A percentile compares a stretch with the other conserved stretches of the same genome.
Conservation (phyloP, 64 coral and sea anemone species). For the Porites australiensis region DNA sequence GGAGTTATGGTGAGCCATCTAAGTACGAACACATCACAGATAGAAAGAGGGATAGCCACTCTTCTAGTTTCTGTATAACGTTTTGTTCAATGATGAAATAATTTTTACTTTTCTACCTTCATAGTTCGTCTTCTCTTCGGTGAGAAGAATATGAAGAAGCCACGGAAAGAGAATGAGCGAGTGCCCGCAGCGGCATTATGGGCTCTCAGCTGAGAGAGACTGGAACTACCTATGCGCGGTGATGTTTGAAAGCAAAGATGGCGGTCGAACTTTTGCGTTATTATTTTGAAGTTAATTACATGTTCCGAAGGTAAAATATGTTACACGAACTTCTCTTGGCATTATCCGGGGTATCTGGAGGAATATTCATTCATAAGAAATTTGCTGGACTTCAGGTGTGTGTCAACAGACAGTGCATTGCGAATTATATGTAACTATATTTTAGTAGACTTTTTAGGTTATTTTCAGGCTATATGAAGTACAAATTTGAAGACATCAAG, state of each 20-base stretch:
- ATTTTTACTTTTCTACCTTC: constrained; percentile 63
- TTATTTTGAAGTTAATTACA: neutral
- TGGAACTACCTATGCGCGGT: constrained; percentile 13
- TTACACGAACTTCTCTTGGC: constrained; percentile 92
- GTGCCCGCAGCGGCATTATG: constrained; percentile 18
- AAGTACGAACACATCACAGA: neutral
- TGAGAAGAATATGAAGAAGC: constrained; percentile 63
- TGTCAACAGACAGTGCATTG: neutral
- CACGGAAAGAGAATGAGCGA: constrained; percentile 35
- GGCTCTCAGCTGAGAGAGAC: constrained; percentile 15
- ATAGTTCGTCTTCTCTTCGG: constrained; percentile 55
- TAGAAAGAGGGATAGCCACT: neutral
- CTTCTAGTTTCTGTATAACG: neutral
- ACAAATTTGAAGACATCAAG: too few relatives aligned
- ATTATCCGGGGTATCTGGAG: constrained; percentile 83
- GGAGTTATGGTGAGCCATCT: neutral
- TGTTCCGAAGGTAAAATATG: constrained; percentile 45
- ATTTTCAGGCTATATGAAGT: too few relatives aligned
- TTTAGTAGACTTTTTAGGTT: too few relatives aligned
- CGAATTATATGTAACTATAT: neutral
- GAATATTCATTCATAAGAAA: constrained; percentile 76
- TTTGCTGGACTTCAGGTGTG: constrained; percentile 85
- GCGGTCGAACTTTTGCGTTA: neutral
- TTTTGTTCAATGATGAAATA: neutral
- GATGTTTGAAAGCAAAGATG: neutral